phyloP scores from a whole-genome alignment of 2,888 invertebrate genomes.

The Tholera decimalis region DNA sequence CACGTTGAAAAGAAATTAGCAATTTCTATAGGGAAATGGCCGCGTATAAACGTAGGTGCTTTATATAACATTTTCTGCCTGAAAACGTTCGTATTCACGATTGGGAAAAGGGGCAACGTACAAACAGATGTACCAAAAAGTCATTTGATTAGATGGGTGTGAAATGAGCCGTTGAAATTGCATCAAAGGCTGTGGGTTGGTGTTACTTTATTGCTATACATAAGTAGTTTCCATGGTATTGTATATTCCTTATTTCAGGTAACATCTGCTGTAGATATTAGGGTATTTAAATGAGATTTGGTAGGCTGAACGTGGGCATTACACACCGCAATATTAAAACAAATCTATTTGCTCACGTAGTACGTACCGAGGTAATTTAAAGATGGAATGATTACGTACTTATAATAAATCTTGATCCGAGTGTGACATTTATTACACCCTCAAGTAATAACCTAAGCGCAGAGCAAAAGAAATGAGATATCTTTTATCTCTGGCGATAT shows the following conservation, averaged over 20 bases:
- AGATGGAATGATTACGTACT: constrained; percentile 41
- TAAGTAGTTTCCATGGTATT: constrained; percentile 49
- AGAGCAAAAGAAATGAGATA: constrained; percentile 45
- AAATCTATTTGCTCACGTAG: constrained; percentile 20
- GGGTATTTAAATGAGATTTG: not conserved
- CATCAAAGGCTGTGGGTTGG: constrained; percentile 70
- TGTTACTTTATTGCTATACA: constrained; percentile 53
- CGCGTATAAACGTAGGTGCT: constrained; percentile 30
- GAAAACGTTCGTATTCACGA: constrained; percentile 45
- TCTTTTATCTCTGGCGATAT: constrained; percentile 25
- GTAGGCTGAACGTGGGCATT: not conserved
- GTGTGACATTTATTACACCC: constrained; percentile 53
- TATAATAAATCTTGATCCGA: constrained; percentile 45
- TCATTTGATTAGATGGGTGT: constrained; percentile 74
- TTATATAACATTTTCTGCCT: constrained; percentile 36
- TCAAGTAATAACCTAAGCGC: constrained; percentile 38
- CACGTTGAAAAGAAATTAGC: constrained; percentile 32
- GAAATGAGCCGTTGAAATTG: constrained; percentile 75
- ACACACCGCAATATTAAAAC: constrained; percentile 5
- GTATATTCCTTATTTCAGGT: constrained; percentile 25
- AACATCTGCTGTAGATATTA: constrained; percentile 41
- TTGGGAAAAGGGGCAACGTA: constrained; percentile 50
- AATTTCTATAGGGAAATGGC: constrained; percentile 44
- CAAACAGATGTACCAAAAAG: constrained; percentile 69
- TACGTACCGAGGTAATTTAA: constrained; percentile 25